A percentile compares a stretch with the other conserved stretches of the same genome.
These are phyloP conservation scores for Lochmaea capreae DNA, from an alignment of 2,888 invertebrate species.

Conservation along the genomic window DNA sequence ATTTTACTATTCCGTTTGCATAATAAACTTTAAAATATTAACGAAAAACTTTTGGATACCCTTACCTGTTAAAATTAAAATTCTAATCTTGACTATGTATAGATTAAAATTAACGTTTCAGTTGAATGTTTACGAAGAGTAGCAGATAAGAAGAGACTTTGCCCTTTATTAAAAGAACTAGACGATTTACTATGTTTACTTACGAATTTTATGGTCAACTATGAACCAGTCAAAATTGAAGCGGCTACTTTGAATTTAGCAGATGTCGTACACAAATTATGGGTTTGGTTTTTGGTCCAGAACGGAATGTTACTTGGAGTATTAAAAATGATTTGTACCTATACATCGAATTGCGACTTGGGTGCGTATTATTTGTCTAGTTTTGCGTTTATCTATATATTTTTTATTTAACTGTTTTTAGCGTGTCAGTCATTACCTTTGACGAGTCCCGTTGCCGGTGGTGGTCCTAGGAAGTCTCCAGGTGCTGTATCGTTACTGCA, in stretches of 20 bases:
- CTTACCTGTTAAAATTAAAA: too few relatives aligned
- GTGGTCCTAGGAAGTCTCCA: constrained; percentile 67
- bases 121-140: constrained; percentile 64
- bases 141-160: constrained; percentile 63
- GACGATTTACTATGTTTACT: constrained; percentile 70
- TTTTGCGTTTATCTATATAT: background rate
- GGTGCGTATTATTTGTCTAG: constrained; percentile 63
- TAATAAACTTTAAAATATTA: too few relatives aligned
- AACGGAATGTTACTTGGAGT: constrained; percentile 68
- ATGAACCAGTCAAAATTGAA: constrained; percentile 68
- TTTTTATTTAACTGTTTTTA: constrained; percentile 50
- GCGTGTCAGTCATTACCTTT: constrained; percentile 68
- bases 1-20: too few relatives aligned
- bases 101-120: constrained; percentile 17
- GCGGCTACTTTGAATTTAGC: constrained; percentile 70
- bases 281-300: constrained; percentile 76
- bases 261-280: constrained; percentile 72
- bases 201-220: constrained; percentile 72
- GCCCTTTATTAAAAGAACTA: constrained; percentile 70
- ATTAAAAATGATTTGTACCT: constrained; percentile 72
- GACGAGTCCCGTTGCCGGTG: constrained; percentile 68
- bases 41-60: too few relatives aligned
- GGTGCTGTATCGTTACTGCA: constrained; percentile 68
- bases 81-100: too few relatives aligned
- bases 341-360: constrained; percentile 72